A percentile compares a stretch with the other conserved stretches of the same genome.
Evolutionary conservation across 2,113 vertebrate species (phyloP).

Genomic region (Chlamydotis undulata): DNA sequence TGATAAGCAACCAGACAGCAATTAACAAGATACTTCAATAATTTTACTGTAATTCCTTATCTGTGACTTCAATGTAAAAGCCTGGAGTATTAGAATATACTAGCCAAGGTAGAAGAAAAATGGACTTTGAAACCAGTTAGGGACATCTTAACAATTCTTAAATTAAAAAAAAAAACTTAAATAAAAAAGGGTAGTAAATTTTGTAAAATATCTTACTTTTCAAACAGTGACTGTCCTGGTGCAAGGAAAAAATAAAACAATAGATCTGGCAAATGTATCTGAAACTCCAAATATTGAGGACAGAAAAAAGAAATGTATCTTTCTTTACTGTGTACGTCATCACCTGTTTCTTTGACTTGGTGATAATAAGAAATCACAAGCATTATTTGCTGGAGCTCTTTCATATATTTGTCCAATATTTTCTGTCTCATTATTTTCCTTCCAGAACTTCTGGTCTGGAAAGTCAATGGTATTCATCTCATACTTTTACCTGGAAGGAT

Average conservation of each 20-base stretch:
- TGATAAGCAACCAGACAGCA: not conserved
- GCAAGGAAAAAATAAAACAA: not conserved
- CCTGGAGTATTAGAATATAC: not conserved
- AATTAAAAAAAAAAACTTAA: not conserved
- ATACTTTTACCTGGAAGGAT: not conserved
- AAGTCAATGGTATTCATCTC: not conserved
- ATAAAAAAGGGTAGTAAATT: not conserved
- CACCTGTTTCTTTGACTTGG: not conserved
- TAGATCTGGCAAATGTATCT: not conserved
- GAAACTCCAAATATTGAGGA: not conserved
- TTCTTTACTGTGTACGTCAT: not conserved
- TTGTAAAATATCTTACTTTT: not conserved
- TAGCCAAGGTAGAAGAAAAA: not conserved
- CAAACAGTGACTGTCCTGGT: not conserved
- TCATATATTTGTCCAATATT: not conserved
- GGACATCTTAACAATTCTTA: not conserved
- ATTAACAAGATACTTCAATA: slow-evolving; percentile 7
- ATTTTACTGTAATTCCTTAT: not conserved
- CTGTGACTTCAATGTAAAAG: not conserved
- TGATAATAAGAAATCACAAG: not conserved
- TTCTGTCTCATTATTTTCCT: slow-evolving; percentile 3
- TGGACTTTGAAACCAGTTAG: not conserved
- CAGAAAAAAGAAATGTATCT: not conserved
- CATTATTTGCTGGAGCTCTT: not conserved
- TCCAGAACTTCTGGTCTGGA: not conserved